phyloP scores from a whole-genome alignment of 2,797 vertebrate genomes.

The Arctocebus calabarensis region DNA sequence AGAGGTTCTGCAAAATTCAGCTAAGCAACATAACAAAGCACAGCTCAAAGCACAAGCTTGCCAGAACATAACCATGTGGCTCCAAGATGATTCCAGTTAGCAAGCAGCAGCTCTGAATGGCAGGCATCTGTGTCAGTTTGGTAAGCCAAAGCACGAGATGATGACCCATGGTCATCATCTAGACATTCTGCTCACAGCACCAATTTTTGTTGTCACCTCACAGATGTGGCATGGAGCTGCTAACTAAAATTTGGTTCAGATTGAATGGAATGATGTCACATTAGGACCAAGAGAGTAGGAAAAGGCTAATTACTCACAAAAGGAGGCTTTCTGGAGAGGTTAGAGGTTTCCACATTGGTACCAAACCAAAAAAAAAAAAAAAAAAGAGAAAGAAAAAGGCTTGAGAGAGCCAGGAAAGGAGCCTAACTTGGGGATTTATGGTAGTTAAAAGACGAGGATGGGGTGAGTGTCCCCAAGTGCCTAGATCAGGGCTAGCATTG shows the following conservation, averaged over 20 bases:
- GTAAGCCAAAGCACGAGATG: neutral
- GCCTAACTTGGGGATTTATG: neutral
- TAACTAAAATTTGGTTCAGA: neutral
- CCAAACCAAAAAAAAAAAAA: neutral
- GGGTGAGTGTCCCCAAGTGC: neutral
- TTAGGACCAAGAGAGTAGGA: neutral
- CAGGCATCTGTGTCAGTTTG: neutral
- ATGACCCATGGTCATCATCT: neutral
- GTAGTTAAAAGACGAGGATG: neutral
- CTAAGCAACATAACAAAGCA: neutral
- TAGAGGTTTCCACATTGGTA: neutral
- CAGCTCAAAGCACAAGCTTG: neutral
- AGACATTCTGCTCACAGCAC: neutral
- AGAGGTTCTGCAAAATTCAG: neutral
- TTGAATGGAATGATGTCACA: neutral
- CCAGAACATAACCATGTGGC: neutral
- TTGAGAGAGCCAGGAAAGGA: neutral
- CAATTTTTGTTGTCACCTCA: neutral
- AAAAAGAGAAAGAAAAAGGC: neutral
- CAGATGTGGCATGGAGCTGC: neutral
- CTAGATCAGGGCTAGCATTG: neutral
- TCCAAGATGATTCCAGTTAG: neutral
- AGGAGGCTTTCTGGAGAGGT: neutral
- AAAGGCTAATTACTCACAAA: neutral
- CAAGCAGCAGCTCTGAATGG: neutral